Conservation (phyloP, 1,140 invertebrate species). For the Aricia agestis region DNA sequence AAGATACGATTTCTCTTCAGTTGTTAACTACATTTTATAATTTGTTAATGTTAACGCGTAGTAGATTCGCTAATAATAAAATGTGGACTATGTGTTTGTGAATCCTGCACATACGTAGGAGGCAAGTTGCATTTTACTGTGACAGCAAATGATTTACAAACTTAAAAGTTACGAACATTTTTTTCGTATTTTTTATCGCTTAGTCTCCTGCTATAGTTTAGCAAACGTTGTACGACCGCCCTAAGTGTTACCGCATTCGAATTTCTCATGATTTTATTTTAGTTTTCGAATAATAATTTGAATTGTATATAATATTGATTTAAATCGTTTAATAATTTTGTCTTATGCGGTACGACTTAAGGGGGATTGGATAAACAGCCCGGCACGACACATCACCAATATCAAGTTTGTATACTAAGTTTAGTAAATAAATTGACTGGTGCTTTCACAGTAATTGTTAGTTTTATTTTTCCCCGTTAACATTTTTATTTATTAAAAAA, state of each 20-base stretch:
- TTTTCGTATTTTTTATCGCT: conserved; percentile 17
- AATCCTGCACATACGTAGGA: conserved; percentile 18
- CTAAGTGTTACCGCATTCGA: conserved; percentile 24
- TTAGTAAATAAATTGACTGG: conserved; percentile 75
- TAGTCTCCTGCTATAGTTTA: conserved; percentile 25
- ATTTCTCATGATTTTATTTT: conserved; percentile 10
- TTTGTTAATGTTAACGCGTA: conserved; percentile 37
- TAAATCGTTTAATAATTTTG: conserved; percentile 2
- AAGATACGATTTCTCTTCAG: conserved; percentile 29
- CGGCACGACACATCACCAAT: conserved; percentile 44
- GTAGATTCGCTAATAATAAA: conserved; percentile 32
- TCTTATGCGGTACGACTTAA: conserved; percentile 29
- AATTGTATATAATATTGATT: conserved; percentile 18
- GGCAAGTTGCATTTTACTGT: conserved; percentile 1
- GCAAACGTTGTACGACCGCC: conserved; percentile 20
- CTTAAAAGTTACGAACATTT: background rate
- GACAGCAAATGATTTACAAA: background rate
- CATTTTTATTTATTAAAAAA: too few relatives aligned
- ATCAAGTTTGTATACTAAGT: conserved; percentile 69
- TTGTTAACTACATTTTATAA: conserved; percentile 23
- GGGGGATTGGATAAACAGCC: conserved; percentile 20
- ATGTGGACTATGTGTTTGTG: conserved; percentile 16
- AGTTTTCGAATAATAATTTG: background rate
- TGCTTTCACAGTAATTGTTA: conserved; percentile 72
- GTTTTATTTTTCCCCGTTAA: conserved; percentile 52